Percentiles rank a stretch among this genome's conserved stretches.
These are phyloP conservation scores for Hyposoter didymator DNA, from an alignment of 2,888 invertebrate genomes.

Conservation along the genomic window DNA sequence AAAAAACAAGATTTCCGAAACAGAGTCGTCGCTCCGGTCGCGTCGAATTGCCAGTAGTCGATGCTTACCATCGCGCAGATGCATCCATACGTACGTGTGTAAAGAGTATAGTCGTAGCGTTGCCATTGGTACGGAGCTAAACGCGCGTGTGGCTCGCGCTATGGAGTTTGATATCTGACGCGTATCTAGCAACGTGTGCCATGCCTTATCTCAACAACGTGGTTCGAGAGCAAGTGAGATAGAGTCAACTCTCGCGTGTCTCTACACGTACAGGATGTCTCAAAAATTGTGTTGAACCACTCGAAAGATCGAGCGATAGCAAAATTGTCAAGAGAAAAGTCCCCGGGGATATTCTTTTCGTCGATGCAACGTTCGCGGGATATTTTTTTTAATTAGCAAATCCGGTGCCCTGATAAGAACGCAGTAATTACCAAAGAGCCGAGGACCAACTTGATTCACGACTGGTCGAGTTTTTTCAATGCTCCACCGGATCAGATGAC, in stretches of 20 bases:
- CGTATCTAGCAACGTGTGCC: constrained; percentile 83
- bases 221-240: constrained; percentile 58
- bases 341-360: neutral
- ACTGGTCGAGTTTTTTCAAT: too few species aligned
- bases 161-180: constrained; percentile 78
- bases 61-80: constrained; percentile 57
- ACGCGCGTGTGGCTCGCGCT: constrained; percentile 67
- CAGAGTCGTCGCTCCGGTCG: neutral
- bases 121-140: constrained; percentile 57
- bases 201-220: constrained; percentile 79
- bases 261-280: constrained; percentile 16
- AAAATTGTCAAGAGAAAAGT: neutral
- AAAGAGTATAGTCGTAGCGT: constrained; percentile 49
- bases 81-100: neutral
- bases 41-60: constrained; percentile 55
- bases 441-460: too few species aligned
- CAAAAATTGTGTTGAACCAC: neutral
- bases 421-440: neutral
- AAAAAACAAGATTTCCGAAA: neutral
- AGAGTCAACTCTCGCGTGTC: constrained; percentile 34
- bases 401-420: neutral
- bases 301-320: neutral
- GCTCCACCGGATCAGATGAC: too few species aligned
- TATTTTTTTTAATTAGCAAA: neutral
- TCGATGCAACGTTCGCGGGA: neutral